Evolutionary conservation across 2,113 vertebrate genomes (phyloP).

Genomic region (Aspiorhynchus laticeps): DNA sequence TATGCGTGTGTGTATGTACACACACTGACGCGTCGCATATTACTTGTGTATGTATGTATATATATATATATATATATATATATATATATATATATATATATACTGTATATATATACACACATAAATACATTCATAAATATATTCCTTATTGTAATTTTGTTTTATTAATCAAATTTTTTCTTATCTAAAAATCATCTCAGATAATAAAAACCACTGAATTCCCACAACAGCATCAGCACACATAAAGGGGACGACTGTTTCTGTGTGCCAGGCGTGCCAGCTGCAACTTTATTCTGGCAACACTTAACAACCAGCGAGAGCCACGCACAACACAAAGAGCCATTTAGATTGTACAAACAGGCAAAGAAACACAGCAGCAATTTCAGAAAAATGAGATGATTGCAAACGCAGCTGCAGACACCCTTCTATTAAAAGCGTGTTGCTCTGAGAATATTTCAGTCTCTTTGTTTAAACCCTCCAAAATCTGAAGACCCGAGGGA

Average conservation of each 20-base stretch:
- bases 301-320: conserved; percentile 27
- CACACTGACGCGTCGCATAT: too few relatives aligned
- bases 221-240: background rate
- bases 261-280: conserved; percentile 50
- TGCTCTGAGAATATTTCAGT: conserved; percentile 62
- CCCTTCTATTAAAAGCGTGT: conserved; percentile 66
- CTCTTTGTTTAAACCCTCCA: conserved; percentile 54
- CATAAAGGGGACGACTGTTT: conserved; percentile 36
- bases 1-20: too few relatives aligned
- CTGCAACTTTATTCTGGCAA: conserved; percentile 58
- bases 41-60: too few relatives aligned
- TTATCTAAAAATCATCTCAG: background rate
- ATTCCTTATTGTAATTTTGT: too few relatives aligned
- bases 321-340: conserved; percentile 44
- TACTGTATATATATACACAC: too few relatives aligned
- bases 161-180: background rate
- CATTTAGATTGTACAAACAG: conserved; percentile 35
- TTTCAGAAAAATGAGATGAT: conserved; percentile 55
- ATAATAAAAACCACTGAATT: conserved; percentile 12
- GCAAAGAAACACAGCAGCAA: conserved; percentile 46
- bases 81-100: too few relatives aligned
- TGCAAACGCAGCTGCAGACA: conserved; percentile 57
- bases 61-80: too few relatives aligned
- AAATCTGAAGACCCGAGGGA: conserved; percentile 61
- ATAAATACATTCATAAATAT: too few relatives aligned